These are phyloP conservation scores for Cephus nigrinus DNA, from an alignment of 2,888 invertebrate genomes.

Conservation along the genomic window DNA sequence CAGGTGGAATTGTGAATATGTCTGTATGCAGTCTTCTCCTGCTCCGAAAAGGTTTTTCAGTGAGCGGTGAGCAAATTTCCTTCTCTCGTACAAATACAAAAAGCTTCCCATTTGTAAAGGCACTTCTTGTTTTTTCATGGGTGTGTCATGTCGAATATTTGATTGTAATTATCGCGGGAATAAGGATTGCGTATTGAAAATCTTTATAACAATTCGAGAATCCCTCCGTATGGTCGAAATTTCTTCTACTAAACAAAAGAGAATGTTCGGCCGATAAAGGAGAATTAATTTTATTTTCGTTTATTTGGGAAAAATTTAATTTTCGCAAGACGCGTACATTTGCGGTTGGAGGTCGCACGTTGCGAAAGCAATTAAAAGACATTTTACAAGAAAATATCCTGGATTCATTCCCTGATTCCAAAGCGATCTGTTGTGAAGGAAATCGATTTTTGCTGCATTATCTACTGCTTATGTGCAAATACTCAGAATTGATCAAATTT, in stretches of 20 bases:
- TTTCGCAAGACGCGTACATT: neutral
- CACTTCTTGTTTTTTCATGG: neutral
- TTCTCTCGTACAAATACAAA: neutral
- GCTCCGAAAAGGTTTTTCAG: conserved; percentile 35
- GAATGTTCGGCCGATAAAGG: neutral
- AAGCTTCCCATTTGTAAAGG: neutral
- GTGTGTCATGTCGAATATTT: neutral
- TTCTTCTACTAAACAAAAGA: neutral
- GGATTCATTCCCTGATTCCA: neutral
- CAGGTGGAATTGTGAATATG: conserved; percentile 27
- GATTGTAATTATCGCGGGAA: neutral
- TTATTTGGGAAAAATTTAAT: neutral
- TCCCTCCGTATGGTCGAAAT: neutral
- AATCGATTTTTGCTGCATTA: neutral
- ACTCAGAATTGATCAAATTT: neutral
- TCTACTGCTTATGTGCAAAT: neutral
- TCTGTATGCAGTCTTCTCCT: conserved; percentile 39
- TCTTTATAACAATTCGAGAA: neutral
- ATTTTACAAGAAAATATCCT: neutral
- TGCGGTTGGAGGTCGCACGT: neutral
- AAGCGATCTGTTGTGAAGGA: neutral
- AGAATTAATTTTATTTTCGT: neutral
- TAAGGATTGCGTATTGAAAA: neutral
- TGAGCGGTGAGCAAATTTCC: conserved; percentile 39
- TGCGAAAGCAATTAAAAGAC: neutral